A percentile compares a stretch with the other conserved stretches of the same genome.
phyloP scores from a whole-genome alignment of 1,140 invertebrate genomes.

The Bombus waltoni region DNA sequence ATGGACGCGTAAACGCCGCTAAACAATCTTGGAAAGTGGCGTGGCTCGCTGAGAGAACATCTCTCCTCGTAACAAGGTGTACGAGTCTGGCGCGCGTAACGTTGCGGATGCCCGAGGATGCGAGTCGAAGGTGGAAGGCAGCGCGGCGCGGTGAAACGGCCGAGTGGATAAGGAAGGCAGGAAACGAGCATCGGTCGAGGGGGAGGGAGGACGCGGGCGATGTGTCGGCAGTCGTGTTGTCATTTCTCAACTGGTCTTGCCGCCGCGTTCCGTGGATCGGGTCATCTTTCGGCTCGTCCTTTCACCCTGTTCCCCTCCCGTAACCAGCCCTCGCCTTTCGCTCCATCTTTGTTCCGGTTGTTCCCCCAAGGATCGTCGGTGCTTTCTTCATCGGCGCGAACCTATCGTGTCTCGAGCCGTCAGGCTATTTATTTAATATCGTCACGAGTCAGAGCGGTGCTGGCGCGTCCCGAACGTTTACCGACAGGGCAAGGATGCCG shows the following conservation, averaged over 20 bases:
- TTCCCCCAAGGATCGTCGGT: neutral
- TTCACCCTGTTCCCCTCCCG: constrained; percentile 4
- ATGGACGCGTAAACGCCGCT: constrained; percentile 72
- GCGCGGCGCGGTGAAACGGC: neutral
- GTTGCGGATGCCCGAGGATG: neutral
- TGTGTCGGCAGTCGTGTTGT: constrained; percentile 70
- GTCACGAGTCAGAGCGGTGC: constrained; percentile 59
- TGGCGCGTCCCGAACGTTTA: neutral
- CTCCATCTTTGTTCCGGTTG: neutral
- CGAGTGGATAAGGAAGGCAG: constrained; percentile 25
- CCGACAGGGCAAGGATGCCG: constrained; percentile 15
- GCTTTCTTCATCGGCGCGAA: constrained; percentile 10
- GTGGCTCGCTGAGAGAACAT: constrained; percentile 59
- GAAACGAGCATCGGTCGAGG: neutral
- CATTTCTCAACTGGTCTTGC: constrained; percentile 70
- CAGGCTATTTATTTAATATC: constrained; percentile 73
- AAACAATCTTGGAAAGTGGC: constrained; percentile 72
- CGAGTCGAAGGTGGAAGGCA: neutral
- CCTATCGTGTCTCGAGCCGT: constrained; percentile 54
- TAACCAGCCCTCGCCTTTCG: neutral
- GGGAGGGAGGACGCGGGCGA: neutral
- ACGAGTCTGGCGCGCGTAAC: constrained; percentile 26
- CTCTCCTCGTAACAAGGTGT: constrained; percentile 66
- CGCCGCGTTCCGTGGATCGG: constrained; percentile 57
- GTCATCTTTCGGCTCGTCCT: constrained; percentile 21